phyloP scores from a whole-genome alignment of 2,113 vertebrate genomes.

The Rhombomys opimus region DNA sequence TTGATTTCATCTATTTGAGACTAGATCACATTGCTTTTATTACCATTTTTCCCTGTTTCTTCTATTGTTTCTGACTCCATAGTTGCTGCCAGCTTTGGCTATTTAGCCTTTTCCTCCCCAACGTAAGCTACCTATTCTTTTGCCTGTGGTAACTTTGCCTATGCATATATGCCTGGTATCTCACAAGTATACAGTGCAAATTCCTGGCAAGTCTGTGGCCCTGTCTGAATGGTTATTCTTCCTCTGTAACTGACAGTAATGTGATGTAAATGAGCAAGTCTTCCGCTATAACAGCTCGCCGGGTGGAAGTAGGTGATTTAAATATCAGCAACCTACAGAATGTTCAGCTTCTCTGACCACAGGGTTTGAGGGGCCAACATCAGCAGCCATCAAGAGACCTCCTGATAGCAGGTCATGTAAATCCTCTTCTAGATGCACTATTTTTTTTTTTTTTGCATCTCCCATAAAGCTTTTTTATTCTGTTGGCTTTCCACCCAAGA shows the following conservation, averaged over 20 bases:
- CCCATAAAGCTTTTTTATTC: neutral
- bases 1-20: conserved; percentile 58
- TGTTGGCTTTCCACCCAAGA: neutral
- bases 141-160: neutral
- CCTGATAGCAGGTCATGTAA: neutral
- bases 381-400: neutral
- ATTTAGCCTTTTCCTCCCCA: neutral
- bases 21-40: conserved; percentile 29
- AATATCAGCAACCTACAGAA: neutral
- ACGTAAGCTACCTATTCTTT: neutral
- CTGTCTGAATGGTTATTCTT: neutral
- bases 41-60: neutral
- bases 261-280: neutral
- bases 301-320: neutral
- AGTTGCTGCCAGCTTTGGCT: neutral
- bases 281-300: neutral
- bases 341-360: neutral
- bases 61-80: neutral
- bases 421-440: neutral
- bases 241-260: neutral
- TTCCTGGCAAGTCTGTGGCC: neutral
- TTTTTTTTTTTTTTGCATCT: neutral
- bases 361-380: too few relatives aligned
- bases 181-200: neutral
- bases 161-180: neutral